A percentile compares a stretch with the other conserved stretches of the same genome.
phyloP scores from a whole-genome alignment of 30 jellyfish, hydroid and myxozoan genomes.

The Haliclystus octoradiatus region DNA sequence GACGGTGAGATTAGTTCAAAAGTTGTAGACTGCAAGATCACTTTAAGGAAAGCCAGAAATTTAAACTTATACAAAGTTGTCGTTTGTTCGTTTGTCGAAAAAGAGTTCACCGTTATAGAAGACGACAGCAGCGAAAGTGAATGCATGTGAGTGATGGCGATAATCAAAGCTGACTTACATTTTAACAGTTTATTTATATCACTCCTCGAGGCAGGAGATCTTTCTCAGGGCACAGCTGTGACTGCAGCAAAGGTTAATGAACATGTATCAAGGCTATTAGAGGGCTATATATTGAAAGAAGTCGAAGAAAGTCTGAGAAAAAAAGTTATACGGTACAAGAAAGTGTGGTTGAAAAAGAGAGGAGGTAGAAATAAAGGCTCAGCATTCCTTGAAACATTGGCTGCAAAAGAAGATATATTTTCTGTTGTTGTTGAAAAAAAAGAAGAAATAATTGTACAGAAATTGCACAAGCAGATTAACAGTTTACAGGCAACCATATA shows the following conservation, averaged over 20 bases:
- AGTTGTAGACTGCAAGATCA: not conserved
- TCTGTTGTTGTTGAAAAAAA: not conserved
- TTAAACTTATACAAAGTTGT: not conserved
- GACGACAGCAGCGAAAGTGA: too few species aligned
- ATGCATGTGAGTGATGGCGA: not conserved
- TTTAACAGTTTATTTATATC: not conserved
- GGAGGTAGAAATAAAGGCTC: not conserved
- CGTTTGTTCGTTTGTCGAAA: not conserved
- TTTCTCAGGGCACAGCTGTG: not conserved
- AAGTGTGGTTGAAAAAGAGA: not conserved
- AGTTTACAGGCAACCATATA: not conserved
- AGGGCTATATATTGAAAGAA: not conserved
- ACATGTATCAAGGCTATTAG: not conserved
- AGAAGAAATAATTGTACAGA: not conserved
- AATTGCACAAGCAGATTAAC: not conserved
- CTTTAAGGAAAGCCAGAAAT: not conserved
- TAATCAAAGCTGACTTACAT: not conserved
- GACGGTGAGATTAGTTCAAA: not conserved
- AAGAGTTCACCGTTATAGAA: not conserved
- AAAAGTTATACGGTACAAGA: not conserved
- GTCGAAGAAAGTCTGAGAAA: not conserved
- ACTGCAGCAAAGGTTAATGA: not conserved
- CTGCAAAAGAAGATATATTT: not conserved
- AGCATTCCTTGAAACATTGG: not conserved
- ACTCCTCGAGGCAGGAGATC: not conserved